Conservation (phyloP, 2,797 vertebrate genomes). For the Synanceia verrucosa region DNA sequence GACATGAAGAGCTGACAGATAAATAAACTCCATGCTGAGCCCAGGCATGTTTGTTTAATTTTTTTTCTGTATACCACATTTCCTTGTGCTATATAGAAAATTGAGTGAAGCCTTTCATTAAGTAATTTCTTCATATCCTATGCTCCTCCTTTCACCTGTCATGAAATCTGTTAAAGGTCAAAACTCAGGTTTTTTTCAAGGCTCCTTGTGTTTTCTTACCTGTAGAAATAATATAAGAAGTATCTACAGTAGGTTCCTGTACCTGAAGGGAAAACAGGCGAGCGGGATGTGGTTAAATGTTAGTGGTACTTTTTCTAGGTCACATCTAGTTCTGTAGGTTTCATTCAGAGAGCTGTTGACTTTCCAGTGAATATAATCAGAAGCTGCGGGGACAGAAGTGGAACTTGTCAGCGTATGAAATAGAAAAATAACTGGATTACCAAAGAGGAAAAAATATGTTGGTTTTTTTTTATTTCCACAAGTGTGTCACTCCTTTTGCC, state of each 20-base stretch:
- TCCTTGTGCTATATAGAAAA: background rate
- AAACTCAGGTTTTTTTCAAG: slow-evolving; percentile 4
- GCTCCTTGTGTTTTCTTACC: slow-evolving; percentile 13
- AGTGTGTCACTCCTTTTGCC: background rate
- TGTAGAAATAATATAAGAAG: slow-evolving; percentile 12
- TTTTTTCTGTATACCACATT: background rate
- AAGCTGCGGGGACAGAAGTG: background rate
- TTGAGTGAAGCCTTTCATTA: background rate
- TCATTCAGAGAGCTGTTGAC: background rate
- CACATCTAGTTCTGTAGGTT: background rate
- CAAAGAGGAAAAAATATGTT: background rate
- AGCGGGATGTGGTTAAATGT: slow-evolving; percentile 17
- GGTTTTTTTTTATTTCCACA: too few relatives aligned
- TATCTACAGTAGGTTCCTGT: background rate
- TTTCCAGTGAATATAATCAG: background rate
- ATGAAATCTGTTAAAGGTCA: slow-evolving; percentile 12
- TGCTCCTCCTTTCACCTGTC: slow-evolving; percentile 16
- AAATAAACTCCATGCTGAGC: background rate
- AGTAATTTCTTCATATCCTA: slow-evolving; percentile 11
- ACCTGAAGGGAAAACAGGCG: background rate
- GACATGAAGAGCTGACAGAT: background rate
- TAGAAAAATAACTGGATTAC: background rate
- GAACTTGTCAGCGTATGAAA: background rate
- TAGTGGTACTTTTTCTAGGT: background rate
- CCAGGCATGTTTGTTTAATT: background rate